Evolutionary conservation across 2,888 invertebrate species (phyloP), one percentile per base, ranked within the genome.

Genomic region (Eubasilissa splendida): DNA sequence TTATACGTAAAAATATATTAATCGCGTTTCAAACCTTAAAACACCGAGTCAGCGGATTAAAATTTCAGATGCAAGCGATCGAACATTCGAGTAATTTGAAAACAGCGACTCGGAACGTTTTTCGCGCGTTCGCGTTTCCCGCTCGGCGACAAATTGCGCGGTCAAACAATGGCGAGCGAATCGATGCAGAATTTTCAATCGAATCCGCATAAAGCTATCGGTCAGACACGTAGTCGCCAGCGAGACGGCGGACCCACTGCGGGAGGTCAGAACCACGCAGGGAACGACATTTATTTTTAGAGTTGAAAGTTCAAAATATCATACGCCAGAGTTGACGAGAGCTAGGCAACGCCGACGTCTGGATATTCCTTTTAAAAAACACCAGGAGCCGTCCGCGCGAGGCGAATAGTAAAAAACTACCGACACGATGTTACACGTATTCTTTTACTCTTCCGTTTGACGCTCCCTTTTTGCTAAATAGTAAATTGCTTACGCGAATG

Each of bases 231-330:
- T 59, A 87, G 89, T 87, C 88, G 88, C 85, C 88, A 88, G 86
- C 86, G 86, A 88, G 90, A 89, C 83, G 58, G 66, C 71, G 58
- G 76, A 60, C 76, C 74, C 56, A 79, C 78, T 79, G 82, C 52
- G 87, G 89, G 90, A 90, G 90, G 90, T 90, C 90, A 90, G 87
- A 78, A 87, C 86, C 77, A 80, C 63, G 63, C 70, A 63, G 59
- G 77, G 73, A 73, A 70, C 80, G 83, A 83, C 83, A 84, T 87
- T 88, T 91, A 91, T 91, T 91, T 91, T 90, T 91, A 91, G 90
- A 90, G 90, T 91, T 91, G 90, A 90, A 90, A 91, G 90, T 91
- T 91, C 90, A 90, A 89, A 90, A 90, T 90, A 89, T 76, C 76
- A 76, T 76, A 65, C 65, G n/a, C 63, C 52, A 65, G 76, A 53